Conservation (phyloP, 2,797 vertebrate species). For the Petrocephalus schoutedeni region DNA sequence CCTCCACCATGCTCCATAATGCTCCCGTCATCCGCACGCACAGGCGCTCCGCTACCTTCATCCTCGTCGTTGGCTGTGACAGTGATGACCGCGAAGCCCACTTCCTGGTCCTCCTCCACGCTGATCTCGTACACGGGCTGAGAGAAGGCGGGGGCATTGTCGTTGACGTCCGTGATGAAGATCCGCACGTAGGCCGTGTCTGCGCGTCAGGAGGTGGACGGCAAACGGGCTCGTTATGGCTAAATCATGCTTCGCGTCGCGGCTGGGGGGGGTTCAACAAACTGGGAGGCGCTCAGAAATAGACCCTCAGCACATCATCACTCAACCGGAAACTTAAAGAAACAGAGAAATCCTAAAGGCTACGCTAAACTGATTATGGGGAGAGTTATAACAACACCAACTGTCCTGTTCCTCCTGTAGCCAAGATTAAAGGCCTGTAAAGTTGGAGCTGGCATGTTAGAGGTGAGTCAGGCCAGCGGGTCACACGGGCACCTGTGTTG, state of each 20-base stretch:
- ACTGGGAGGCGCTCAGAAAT: neutral
- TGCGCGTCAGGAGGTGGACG: conserved; percentile 37
- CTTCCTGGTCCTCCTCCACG: conserved; percentile 78
- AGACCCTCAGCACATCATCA: neutral
- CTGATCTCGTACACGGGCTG: conserved; percentile 68
- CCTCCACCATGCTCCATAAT: neutral
- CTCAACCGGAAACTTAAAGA: neutral
- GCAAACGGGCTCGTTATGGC: neutral
- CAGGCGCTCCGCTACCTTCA: conserved; percentile 63
- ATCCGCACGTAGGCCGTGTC: conserved; percentile 80
- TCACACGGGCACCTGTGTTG: conserved; percentile 68
- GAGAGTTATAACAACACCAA: neutral
- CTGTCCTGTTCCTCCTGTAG: neutral
- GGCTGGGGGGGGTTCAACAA: neutral
- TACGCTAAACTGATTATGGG: neutral
- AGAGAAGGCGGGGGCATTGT: conserved; percentile 75
- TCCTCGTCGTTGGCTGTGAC: conserved; percentile 79
- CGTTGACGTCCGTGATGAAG: conserved; percentile 80
- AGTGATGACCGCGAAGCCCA: conserved; percentile 74
- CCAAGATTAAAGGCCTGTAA: neutral
- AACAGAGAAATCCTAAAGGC: neutral
- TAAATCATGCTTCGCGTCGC: neutral
- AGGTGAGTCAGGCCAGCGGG: neutral
- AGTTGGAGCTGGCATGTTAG: neutral
- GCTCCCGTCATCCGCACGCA: neutral